Conservation (phyloP, 2,797 vertebrate genomes). For the Agapornis canus region DNA sequence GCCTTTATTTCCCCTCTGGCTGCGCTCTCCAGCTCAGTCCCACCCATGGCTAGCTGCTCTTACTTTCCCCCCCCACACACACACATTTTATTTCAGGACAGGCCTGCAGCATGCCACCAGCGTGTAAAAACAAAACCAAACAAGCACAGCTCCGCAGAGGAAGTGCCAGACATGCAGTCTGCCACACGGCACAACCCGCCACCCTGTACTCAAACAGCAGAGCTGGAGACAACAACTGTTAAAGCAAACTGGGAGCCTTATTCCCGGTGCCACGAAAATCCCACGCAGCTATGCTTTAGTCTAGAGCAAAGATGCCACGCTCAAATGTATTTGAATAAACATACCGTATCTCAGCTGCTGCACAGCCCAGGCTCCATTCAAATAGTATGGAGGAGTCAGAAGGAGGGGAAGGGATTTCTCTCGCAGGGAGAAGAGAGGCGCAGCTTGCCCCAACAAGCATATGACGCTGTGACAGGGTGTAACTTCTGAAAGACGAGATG, state of each 20-base stretch:
- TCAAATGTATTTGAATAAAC: not conserved
- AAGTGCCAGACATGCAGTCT: conserved; percentile 52
- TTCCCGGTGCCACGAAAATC: conserved; percentile 9
- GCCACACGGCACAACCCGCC: not conserved
- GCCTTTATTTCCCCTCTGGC: not conserved
- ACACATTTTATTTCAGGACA: conserved; percentile 13
- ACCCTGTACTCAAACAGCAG: not conserved
- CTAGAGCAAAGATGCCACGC: not conserved
- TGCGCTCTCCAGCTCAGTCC: not conserved
- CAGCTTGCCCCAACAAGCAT: not conserved
- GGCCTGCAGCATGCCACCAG: not conserved
- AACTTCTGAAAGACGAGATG: not conserved
- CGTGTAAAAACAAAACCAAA: conserved; percentile 9
- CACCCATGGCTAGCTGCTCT: not conserved
- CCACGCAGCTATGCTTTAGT: not conserved
- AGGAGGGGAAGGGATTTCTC: not conserved
- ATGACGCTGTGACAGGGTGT: not conserved
- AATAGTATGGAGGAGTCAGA: not conserved
- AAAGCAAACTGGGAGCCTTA: conserved; percentile 1
- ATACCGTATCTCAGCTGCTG: not conserved
- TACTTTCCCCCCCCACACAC: not conserved
- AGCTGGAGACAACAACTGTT: conserved; percentile 37
- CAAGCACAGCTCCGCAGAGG: not conserved
- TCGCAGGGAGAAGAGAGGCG: not conserved
- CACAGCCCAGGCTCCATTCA: not conserved